Conservation (phyloP, 2,888 invertebrate genomes). For the Acleris literana region DNA sequence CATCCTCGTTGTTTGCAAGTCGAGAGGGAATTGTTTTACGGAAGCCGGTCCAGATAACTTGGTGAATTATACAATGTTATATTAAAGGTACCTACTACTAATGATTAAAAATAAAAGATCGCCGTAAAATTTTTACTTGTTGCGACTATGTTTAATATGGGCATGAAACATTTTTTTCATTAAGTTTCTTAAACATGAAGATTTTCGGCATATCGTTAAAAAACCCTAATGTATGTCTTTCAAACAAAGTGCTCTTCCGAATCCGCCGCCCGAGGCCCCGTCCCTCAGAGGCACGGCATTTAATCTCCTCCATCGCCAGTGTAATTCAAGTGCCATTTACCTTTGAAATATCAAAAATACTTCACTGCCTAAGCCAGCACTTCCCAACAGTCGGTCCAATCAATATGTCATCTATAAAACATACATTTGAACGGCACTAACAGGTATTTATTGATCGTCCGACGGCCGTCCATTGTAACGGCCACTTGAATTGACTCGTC, state of each 20-base stretch:
- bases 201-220: too few relatives aligned
- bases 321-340: conserved; percentile 17
- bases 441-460: conserved; percentile 35
- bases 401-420: conserved; percentile 36
- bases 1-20: conserved; percentile 5
- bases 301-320: conserved; percentile 9
- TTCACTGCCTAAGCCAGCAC: conserved; percentile 15
- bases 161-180: too few relatives aligned
- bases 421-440: conserved; percentile 27
- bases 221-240: not conserved
- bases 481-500: conserved; percentile 37
- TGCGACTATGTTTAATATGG: too few relatives aligned
- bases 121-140: too few relatives aligned
- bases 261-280: conserved; percentile 20
- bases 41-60: too few relatives aligned
- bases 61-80: too few relatives aligned
- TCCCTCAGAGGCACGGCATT: conserved; percentile 9
- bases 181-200: too few relatives aligned
- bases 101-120: too few relatives aligned
- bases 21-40: not conserved
- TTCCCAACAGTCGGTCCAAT: conserved; percentile 20
- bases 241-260: conserved; percentile 21
- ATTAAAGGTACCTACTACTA: too few relatives aligned
- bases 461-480: conserved; percentile 10
- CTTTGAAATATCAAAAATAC: conserved; percentile 28